Evolutionary conservation across 1,140 invertebrate species (phyloP).

Genomic region (Nasonia giraulti): DNA sequence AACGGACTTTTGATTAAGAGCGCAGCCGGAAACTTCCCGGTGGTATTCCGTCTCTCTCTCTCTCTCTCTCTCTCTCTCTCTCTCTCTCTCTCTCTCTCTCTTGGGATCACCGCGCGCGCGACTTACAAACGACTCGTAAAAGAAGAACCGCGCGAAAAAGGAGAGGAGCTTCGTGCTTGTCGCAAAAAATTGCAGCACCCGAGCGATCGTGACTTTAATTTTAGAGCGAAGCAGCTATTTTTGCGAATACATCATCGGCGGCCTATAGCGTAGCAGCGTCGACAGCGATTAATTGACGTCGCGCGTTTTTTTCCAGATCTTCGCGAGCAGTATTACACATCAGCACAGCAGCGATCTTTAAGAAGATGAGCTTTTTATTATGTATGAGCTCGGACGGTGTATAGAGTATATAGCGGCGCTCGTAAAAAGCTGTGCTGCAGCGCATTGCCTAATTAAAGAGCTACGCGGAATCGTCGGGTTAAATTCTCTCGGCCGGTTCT

Average conservation of each 20-base stretch:
- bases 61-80: too few species aligned
- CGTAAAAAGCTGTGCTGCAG: background rate
- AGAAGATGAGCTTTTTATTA: constrained; percentile 7
- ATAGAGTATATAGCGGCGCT: background rate
- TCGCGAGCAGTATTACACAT: background rate
- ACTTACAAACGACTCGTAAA: background rate
- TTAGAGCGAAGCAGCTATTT: constrained; percentile 28
- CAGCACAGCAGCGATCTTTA: background rate
- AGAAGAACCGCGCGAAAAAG: background rate
- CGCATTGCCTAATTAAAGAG: background rate
- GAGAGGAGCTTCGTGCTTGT: too few species aligned
- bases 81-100: background rate
- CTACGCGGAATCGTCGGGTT: background rate
- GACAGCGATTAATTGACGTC: constrained; percentile 33
- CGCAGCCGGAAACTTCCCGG: constrained; percentile 3
- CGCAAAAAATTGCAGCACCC: constrained; percentile 4
- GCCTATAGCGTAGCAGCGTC: background rate
- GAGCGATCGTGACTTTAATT: background rate
- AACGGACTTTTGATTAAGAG: constrained; percentile 15
- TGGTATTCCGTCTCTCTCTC: background rate
- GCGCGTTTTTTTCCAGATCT: background rate
- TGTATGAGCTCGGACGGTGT: background rate
- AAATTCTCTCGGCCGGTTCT: background rate
- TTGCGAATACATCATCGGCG: background rate
- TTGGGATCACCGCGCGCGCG: background rate